phyloP scores from a whole-genome alignment of 2,113 vertebrate genomes.

The Gulo gulo region DNA sequence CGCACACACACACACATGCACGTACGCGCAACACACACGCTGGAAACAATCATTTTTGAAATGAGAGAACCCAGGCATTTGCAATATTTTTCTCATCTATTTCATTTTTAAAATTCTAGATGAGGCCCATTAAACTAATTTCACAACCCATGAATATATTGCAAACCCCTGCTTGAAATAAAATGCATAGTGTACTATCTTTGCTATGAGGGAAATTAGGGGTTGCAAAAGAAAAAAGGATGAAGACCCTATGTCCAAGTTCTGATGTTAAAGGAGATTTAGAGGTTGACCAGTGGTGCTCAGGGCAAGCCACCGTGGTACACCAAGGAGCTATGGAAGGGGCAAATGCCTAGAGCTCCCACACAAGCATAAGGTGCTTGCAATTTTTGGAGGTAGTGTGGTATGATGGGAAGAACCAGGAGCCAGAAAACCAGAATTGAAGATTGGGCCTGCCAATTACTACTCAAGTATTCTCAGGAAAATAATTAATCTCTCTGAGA shows the following conservation, averaged over 20 bases:
- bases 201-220: not conserved
- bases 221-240: not conserved
- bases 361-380: rapidly evolving
- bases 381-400: not conserved
- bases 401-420: not conserved
- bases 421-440: not conserved
- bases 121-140: not conserved
- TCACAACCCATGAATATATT: not conserved
- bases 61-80: not conserved
- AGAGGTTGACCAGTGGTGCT: rapidly evolving
- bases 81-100: not conserved
- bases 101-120: not conserved
- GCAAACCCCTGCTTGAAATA: not conserved
- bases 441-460: not conserved
- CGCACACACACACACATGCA: not conserved
- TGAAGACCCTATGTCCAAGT: not conserved
- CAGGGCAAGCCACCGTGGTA: rapidly evolving
- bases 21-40: not conserved
- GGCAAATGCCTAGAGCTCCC: rapidly evolving
- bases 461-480: not conserved
- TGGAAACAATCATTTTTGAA: not conserved
- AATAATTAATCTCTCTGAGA: not conserved
- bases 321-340: rapidly evolving
- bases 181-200: not conserved
- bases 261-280: not conserved